Base-by-base conservation (phyloP, 2,888 invertebrate species). In the Mythimna lalbum region DNA sequence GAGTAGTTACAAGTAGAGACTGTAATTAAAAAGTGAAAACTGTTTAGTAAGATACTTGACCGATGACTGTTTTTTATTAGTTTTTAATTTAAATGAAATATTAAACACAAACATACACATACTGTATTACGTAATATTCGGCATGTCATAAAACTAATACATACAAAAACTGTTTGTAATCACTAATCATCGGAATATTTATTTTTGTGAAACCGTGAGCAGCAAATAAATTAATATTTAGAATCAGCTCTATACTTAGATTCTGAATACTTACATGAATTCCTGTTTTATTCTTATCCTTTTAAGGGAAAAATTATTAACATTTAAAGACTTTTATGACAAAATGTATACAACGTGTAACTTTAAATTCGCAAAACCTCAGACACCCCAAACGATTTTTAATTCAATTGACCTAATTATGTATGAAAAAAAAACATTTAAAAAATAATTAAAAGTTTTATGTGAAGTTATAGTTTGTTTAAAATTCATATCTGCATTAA, bases 1-100 rank as follows among this genome's bases (percentile, higher is more conserved):
- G 91, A 87, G 88, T 87, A 88, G 78, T 70, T 33, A 69, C 10
- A 61, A 57, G 39, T 52, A 84, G 84, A 84, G 68, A 43, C 56
- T 49, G 56, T 68, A 75, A 67, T 80, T 78, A 70, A 65, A 73
- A 76, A 62, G 49, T 64, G 52, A 64, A 64, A 68, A 68, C 43
- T 61, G 27, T 68, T 66, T 49, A 62, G 53, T 50, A 21, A n/a
- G 12, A 47, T 33, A 49, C 36, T 63, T 70, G 49, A 70, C 6
- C 63, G 59, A 74, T 74, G 59, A 39, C 21, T 4, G 27, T 74
- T 68, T 73, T 43, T 67, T 59, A 33, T 49, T 33, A 5, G 52
- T 23, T 27, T 59, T 27, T 59, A 17, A 57, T 65, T 57, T 36
- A 65, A 57, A 17, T 66, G 12, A 21, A 70, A 57, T 50, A 76